These are phyloP conservation scores for Cataglyphis hispanica DNA, from an alignment of 1,140 invertebrate genomes.

Conservation along the genomic window DNA sequence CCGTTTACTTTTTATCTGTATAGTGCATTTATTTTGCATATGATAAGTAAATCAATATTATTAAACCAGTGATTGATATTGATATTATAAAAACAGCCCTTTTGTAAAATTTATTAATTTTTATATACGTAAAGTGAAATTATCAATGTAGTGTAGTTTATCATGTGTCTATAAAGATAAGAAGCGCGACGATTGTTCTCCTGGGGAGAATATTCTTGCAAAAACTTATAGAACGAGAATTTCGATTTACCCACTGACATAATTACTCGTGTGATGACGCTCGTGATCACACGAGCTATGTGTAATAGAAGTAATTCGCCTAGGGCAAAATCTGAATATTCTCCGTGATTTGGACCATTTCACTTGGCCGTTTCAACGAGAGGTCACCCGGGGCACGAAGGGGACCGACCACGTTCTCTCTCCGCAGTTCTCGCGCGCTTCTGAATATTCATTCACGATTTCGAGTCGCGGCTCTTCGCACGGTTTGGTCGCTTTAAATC, in stretches of 20 bases:
- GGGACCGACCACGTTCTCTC: conserved; percentile 61
- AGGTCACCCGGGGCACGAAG: conserved; percentile 71
- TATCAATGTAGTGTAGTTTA: neutral
- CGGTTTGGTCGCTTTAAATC: conserved; percentile 66
- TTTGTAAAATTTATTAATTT: no score
- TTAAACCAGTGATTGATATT: neutral
- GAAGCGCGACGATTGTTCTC: neutral
- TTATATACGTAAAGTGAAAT: neutral
- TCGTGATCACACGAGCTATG: conserved; percentile 63
- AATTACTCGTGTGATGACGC: neutral
- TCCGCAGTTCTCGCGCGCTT: conserved; percentile 65
- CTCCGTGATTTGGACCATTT: conserved; percentile 76
- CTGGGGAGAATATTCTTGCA: neutral
- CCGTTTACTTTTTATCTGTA: conserved; percentile 6
- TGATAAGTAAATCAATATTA: neutral
- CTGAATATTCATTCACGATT: conserved; percentile 74
- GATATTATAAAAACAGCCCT: neutral
- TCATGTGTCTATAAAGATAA: neutral
- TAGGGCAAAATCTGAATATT: conserved; percentile 70
- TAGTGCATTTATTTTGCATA: neutral
- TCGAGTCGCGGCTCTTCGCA: conserved; percentile 54
- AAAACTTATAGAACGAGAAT: neutral
- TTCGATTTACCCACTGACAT: conserved; percentile 26
- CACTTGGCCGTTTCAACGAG: conserved; percentile 76
- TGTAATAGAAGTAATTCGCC: conserved; percentile 71